Evolutionary conservation across 2,888 invertebrate genomes (phyloP).

Genomic region (Eilema caniola): DNA sequence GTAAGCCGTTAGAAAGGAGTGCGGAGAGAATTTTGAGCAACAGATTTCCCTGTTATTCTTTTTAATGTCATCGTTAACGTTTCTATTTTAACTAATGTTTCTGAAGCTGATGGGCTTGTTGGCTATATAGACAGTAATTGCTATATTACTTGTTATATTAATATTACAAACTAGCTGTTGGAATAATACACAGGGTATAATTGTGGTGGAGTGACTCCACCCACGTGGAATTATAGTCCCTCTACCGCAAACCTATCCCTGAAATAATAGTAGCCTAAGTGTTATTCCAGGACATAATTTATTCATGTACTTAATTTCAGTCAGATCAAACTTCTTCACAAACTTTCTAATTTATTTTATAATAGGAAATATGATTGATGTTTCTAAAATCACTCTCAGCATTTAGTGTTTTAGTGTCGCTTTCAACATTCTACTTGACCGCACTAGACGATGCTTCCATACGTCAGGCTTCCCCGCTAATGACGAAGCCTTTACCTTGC

Average conservation of each 20-base stretch:
- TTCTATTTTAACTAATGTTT: conserved; percentile 44
- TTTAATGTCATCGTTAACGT: conserved; percentile 54
- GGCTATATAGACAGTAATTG: neutral
- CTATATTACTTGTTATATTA: neutral
- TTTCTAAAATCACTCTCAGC: conserved; percentile 3
- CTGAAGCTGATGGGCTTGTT: conserved; percentile 15
- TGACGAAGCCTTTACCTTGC: conserved; percentile 19
- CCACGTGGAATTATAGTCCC: too few relatives aligned
- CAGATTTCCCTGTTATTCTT: conserved; percentile 58
- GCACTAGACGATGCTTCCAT: conserved; percentile 10
- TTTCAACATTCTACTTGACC: conserved; percentile 10
- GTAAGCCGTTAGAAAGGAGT: conserved; percentile 60
- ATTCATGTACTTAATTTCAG: too few relatives aligned
- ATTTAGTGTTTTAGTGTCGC: conserved; percentile 8
- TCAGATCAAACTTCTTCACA: too few relatives aligned
- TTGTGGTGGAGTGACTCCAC: too few relatives aligned
- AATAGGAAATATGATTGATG: neutral
- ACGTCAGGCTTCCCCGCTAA: conserved; percentile 14
- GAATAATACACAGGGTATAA: too few relatives aligned
- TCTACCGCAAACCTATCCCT: too few relatives aligned
- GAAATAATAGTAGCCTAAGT: too few relatives aligned
- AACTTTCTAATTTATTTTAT: too few relatives aligned
- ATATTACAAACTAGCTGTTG: neutral
- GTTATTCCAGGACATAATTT: too few relatives aligned
- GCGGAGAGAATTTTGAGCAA: conserved; percentile 57